A percentile compares a stretch with the other conserved stretches of the same genome.
phyloP scores from a whole-genome alignment of 2,113 vertebrate species.

The Vicugna pacos region DNA sequence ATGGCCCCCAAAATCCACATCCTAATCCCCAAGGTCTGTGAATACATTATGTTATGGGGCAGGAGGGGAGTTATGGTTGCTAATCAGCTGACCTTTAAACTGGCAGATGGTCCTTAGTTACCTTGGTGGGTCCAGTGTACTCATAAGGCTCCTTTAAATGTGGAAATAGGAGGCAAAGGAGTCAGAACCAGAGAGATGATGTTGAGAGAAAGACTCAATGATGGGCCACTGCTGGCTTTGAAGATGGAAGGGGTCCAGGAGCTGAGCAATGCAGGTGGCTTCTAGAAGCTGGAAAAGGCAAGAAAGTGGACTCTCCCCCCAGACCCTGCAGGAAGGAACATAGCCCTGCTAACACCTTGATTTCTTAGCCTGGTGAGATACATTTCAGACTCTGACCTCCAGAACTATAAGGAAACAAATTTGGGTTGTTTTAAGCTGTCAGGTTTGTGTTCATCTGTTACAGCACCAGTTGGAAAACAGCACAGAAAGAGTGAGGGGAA shows the following conservation, averaged over 20 bases:
- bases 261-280: accelerated
- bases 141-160: neutral
- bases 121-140: neutral
- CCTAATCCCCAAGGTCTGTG: neutral
- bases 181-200: neutral
- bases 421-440: neutral
- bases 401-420: too few relatives aligned
- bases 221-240: neutral
- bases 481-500: neutral
- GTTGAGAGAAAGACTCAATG: neutral
- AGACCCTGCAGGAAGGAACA: neutral
- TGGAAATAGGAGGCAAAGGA: neutral
- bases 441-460: neutral
- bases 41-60: neutral
- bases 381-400: neutral
- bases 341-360: too few relatives aligned
- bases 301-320: neutral
- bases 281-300: neutral
- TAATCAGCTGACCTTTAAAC: neutral
- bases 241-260: neutral
- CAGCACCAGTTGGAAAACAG: neutral
- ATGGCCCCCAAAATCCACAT: neutral
- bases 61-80: neutral
- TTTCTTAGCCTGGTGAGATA: neutral
- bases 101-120: neutral